phyloP scores from a whole-genome alignment of 1,140 invertebrate genomes.

The Caerostris darwini region DNA sequence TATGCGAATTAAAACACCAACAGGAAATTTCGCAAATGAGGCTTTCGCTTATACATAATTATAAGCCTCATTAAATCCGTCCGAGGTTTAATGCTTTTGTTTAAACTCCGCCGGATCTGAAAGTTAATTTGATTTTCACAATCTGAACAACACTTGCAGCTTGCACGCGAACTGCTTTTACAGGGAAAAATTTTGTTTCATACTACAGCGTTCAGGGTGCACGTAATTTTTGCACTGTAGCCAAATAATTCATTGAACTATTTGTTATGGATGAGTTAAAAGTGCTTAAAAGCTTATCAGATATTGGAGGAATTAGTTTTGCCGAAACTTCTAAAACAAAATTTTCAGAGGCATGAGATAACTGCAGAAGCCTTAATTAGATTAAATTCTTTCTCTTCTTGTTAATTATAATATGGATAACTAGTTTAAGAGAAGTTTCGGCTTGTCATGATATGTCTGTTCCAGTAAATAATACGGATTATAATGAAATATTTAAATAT shows the following conservation, averaged over 20 bases:
- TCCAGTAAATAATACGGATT: background rate
- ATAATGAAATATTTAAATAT: no score
- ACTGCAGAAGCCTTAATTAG: background rate
- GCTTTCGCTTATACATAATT: conserved; percentile 38
- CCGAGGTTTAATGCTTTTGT: background rate
- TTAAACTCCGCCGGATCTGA: background rate
- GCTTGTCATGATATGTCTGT: background rate
- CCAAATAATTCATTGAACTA: background rate
- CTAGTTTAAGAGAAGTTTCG: background rate
- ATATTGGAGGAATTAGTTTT: background rate
- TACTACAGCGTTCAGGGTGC: background rate
- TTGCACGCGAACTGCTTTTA: background rate
- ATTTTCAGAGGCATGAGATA: background rate
- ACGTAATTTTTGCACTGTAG: background rate
- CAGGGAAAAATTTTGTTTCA: background rate
- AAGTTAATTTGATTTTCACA: conserved; percentile 49
- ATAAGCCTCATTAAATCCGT: conserved; percentile 41
- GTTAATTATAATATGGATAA: background rate
- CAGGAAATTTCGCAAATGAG: conserved; percentile 35
- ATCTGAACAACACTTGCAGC: background rate
- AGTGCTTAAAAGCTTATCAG: background rate
- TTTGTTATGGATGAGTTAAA: conserved; percentile 16
- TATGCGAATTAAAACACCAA: conserved; percentile 47
- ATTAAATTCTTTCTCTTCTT: background rate
- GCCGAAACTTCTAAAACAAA: background rate